A percentile compares a stretch with the other conserved stretches of the same genome.
Evolutionary conservation across 2,888 invertebrate species (phyloP).

Genomic region (Portevinia maculata): DNA sequence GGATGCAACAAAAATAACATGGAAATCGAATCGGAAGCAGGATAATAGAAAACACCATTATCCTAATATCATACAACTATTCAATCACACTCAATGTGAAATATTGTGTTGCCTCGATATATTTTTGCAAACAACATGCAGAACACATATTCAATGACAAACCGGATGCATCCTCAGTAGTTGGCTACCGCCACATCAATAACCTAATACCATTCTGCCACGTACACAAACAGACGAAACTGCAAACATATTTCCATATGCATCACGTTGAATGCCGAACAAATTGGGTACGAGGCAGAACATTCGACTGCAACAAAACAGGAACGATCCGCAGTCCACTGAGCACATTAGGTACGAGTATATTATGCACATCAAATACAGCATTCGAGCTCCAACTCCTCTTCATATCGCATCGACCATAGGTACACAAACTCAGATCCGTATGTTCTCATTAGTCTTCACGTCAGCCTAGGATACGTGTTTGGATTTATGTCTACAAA

Average conservation of each 20-base stretch:
- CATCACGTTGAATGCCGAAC: slow-evolving; percentile 66
- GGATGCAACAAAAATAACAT: too few species aligned
- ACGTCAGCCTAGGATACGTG: slow-evolving; percentile 67
- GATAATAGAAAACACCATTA: too few species aligned
- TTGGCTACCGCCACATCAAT: not conserved
- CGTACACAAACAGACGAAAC: slow-evolving; percentile 26
- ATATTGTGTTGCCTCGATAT: slow-evolving; percentile 12
- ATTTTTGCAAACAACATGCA: slow-evolving; percentile 25
- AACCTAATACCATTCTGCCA: slow-evolving; percentile 21
- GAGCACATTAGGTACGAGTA: not conserved
- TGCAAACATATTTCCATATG: slow-evolving; percentile 53
- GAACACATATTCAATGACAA: slow-evolving; percentile 38
- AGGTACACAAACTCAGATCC: slow-evolving; percentile 48
- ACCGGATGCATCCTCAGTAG: too few species aligned
- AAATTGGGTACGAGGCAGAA: slow-evolving; percentile 55
- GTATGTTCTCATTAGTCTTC: slow-evolving; percentile 71
- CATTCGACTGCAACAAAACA: slow-evolving; percentile 54
- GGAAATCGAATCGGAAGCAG: too few species aligned
- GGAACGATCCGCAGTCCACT: not conserved
- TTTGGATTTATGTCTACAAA: slow-evolving; percentile 66
- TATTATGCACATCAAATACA: not conserved
- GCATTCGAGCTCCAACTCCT: not conserved
- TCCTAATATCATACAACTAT: too few species aligned
- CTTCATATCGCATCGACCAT: slow-evolving; percentile 4
- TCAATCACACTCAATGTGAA: too few species aligned